Conservation (phyloP, 2,113 vertebrate genomes). For the Diphyllodes magnificus region DNA sequence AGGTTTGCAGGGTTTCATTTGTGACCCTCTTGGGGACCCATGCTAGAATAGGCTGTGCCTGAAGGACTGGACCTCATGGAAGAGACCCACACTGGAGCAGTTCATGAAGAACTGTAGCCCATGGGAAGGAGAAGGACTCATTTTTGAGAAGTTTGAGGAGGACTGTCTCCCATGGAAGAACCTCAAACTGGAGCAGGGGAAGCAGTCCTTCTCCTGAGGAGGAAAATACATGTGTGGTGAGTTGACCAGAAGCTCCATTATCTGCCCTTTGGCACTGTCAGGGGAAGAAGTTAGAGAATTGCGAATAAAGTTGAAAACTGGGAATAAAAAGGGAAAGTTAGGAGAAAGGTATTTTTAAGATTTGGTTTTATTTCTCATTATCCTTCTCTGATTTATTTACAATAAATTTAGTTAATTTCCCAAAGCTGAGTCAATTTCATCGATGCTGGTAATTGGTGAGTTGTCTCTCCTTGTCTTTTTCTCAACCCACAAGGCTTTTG, state of each 20-base stretch:
- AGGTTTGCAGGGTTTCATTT: not conserved
- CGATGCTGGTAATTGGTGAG: no score
- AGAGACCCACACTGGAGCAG: not conserved
- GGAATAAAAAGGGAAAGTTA: not conserved
- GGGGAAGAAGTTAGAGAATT: not conserved
- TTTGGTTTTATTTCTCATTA: not conserved
- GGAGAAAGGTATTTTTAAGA: not conserved
- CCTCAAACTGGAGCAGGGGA: not conserved
- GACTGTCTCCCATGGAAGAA: not conserved
- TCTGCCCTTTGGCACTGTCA: not conserved
- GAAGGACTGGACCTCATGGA: not conserved
- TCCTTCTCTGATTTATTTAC: not conserved
- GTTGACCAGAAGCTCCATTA: not conserved
- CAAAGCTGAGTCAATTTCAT: not conserved
- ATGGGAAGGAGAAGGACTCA: not conserved
- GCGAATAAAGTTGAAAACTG: not conserved
- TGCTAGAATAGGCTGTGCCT: not conserved
- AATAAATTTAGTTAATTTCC: not conserved
- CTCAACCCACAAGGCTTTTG: not conserved
- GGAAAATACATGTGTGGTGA: not conserved
- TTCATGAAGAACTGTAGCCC: not conserved
- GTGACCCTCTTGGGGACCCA: no score
- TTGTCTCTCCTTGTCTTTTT: not conserved
- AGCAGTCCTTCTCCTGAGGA: not conserved
- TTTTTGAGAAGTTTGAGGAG: not conserved